These are phyloP conservation scores for Cephalopterus ornatus DNA, from an alignment of 2,113 vertebrate species.

Conservation along the genomic window DNA sequence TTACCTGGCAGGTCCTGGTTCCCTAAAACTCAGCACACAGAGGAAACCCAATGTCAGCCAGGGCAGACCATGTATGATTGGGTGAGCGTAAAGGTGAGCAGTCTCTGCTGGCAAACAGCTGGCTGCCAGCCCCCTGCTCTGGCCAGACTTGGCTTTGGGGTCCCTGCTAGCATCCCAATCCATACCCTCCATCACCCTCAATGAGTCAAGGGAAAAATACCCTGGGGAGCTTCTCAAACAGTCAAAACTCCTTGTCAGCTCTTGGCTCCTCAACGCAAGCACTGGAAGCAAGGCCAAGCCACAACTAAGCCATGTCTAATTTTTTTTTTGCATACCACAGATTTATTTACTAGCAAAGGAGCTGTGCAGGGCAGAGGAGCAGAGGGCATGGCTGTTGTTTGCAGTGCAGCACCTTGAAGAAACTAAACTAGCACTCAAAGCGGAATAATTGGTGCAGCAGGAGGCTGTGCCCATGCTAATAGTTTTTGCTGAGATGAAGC, in stretches of 20 bases:
- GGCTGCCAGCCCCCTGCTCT: background rate
- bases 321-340: background rate
- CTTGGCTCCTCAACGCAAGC: background rate
- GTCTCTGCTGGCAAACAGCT: background rate
- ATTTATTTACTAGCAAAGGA: background rate
- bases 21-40: background rate
- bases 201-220: background rate
- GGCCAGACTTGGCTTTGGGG: background rate
- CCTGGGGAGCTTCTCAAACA: background rate
- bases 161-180: background rate
- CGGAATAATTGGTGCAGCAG: slow-evolving; percentile 53
- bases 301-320: background rate
- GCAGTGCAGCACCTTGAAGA: slow-evolving; percentile 11
- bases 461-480: slow-evolving; percentile 49
- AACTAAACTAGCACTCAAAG: background rate
- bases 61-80: rapidly evolving
- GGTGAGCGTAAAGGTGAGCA: background rate
- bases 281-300: background rate
- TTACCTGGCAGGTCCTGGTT: background rate
- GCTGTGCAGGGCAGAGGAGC: background rate
- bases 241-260: background rate
- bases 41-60: rapidly evolving
- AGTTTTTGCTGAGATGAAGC: slow-evolving; percentile 63
- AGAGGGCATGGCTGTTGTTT: background rate
- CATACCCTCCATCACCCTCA: background rate